phyloP scores from a whole-genome alignment of 2,113 vertebrate species.

The Corapipo altera region DNA sequence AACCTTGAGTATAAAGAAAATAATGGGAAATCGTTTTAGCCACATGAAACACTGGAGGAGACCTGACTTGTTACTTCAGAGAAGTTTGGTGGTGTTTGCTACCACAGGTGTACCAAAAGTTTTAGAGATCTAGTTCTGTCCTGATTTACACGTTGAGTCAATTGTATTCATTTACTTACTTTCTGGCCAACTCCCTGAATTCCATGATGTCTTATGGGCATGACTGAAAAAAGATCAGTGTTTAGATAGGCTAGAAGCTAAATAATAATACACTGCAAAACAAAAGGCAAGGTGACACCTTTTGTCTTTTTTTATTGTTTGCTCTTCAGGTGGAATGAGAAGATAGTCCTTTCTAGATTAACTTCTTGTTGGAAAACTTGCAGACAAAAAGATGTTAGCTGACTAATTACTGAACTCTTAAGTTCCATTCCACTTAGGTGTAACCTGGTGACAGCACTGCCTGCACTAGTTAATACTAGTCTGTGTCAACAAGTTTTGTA shows the following conservation, averaged over 20 bases:
- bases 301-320: slow-evolving; percentile 15
- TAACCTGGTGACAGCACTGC: not conserved
- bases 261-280: not conserved
- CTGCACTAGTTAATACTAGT: not conserved
- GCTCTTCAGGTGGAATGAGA: slow-evolving; percentile 1
- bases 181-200: slow-evolving; percentile 28
- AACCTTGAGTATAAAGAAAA: slow-evolving; percentile 78
- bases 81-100: not conserved
- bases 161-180: not conserved
- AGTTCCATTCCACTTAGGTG: not conserved
- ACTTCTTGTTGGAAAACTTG: not conserved
- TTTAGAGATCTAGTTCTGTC: not conserved
- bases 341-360: not conserved
- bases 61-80: not conserved
- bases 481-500: not conserved
- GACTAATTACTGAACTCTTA: not conserved
- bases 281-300: slow-evolving; percentile 9
- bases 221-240: not conserved
- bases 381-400: not conserved
- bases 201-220: not conserved
- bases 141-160: not conserved
- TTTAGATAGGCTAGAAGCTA: not conserved
- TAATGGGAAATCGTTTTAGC: not conserved
- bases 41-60: not conserved
- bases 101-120: not conserved